Percentiles rank a stretch among this genome's conserved stretches.
phyloP scores from a whole-genome alignment of 2,113 vertebrate species.

The Pygoscelis adeliae region DNA sequence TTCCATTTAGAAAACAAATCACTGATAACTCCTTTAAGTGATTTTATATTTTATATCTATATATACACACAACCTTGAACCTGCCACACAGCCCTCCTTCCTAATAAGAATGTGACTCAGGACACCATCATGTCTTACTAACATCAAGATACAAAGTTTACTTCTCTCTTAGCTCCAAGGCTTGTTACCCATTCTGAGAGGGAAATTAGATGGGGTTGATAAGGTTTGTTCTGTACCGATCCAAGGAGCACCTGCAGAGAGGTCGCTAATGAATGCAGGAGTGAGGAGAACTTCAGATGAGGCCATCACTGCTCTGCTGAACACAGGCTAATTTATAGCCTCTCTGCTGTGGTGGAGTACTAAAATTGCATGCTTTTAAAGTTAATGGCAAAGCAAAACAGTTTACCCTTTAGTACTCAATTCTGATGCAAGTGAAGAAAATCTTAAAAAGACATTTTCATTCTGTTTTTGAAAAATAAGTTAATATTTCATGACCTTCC shows the following conservation, averaged over 20 bases:
- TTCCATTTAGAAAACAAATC: not conserved
- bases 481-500: not conserved
- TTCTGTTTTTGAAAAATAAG: not conserved
- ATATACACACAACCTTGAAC: fast-evolving
- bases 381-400: not conserved
- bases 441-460: not conserved
- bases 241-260: not conserved
- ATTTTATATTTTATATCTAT: no score
- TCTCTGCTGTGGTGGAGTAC: not conserved
- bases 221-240: fast-evolving
- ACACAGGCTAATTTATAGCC: not conserved
- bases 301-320: not conserved
- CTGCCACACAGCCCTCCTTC: not conserved
- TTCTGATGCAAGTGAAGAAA: not conserved
- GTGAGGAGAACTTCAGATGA: not conserved
- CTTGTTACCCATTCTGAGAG: not conserved
- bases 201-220: not conserved
- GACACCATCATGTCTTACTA: not conserved
- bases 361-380: conserved; percentile 23
- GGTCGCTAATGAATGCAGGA: not conserved
- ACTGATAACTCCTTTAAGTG: not conserved
- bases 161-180: not conserved
- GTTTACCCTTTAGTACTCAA: not conserved
- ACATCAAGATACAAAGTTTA: not conserved
- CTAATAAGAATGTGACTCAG: not conserved